A percentile compares a stretch with the other conserved stretches of the same genome.
These are phyloP conservation scores for Mamestra brassicae DNA, from an alignment of 2,888 invertebrate genomes.

Conservation along the genomic window DNA sequence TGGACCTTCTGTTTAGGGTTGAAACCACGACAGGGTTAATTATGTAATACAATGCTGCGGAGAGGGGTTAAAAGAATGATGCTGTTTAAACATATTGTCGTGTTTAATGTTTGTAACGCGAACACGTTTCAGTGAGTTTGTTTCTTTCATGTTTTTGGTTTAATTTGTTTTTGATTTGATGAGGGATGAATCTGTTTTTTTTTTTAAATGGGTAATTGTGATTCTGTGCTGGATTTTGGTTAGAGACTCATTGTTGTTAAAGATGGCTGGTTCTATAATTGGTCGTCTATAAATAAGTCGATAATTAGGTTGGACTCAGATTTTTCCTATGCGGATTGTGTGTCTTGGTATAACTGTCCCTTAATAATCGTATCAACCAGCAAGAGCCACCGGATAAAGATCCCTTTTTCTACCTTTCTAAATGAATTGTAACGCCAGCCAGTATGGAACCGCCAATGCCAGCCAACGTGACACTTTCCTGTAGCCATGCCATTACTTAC, in stretches of 20 bases:
- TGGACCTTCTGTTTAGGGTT: constrained; percentile 50
- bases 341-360: too few relatives aligned
- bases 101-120: constrained; percentile 43
- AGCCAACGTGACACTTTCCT: too few relatives aligned
- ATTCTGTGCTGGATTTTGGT: background rate
- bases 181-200: background rate
- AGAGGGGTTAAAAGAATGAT: constrained; percentile 61
- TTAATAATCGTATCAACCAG: too few relatives aligned
- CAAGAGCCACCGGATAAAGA: too few relatives aligned
- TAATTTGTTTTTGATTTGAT: constrained; percentile 27
- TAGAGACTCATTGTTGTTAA: too few relatives aligned
- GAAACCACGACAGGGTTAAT: constrained; percentile 60
- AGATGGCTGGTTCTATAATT: background rate
- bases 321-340: too few relatives aligned
- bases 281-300: background rate
- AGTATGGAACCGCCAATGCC: too few relatives aligned
- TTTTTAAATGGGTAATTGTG: background rate
- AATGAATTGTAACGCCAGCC: too few relatives aligned
- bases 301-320: too few relatives aligned
- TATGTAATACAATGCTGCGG: constrained; percentile 62
- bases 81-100: constrained; percentile 52
- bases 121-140: constrained; percentile 26
- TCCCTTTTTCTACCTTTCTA: too few relatives aligned
- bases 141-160: constrained; percentile 33
- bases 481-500: too few relatives aligned